Evolutionary conservation across 2,888 invertebrate genomes (phyloP), one percentile per base, ranked within the genome.

Genomic region (Spodoptera picta): DNA sequence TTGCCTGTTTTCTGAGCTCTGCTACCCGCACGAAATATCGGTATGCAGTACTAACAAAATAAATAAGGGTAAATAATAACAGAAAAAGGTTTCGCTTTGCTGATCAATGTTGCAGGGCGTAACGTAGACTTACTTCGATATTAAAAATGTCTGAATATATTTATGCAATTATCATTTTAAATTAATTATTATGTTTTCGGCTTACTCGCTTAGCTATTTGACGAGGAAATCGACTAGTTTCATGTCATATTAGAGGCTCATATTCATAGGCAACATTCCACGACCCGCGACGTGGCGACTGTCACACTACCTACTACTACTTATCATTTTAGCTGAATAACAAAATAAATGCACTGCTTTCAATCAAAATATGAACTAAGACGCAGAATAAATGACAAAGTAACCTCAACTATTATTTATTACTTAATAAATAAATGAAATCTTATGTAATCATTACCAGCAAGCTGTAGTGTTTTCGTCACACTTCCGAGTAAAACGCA

Each of bases 1-100:
- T 86, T 83, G 84, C 83, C 80, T 84, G 81, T 80, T 83, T 85
- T 83, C 80, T 77, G 82, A 73, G 81, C 79, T 77, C 60, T 70
- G 65, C 54, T 67, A 74, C 75, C 67, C 71, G 61, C 66, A 73
- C 74, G 58, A 68, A 80, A 80, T 80, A 78, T 80, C 70, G 79
- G 69, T 54, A 65, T 77, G 77, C 65, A 73, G 78, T 78, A 77
- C 75, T 73, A 80, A 77, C 65, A 75, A 73, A 77, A 73, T 74
- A 77, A 75, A 75, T 70, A 75, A 77, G 61, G 68, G 51, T 74
- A 74, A 77, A 77, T 77, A 80, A 80, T 77, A 77, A 57, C 53
- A 66, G 56, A 50, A 62, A 79, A 78, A 77, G 67, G 69, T 72
- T 72, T 79, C 46, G 48, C 65, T 65, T 23, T 45, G 27, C 43